phyloP scores from a whole-genome alignment of 2,113 vertebrate genomes.

The Morone saxatilis region DNA sequence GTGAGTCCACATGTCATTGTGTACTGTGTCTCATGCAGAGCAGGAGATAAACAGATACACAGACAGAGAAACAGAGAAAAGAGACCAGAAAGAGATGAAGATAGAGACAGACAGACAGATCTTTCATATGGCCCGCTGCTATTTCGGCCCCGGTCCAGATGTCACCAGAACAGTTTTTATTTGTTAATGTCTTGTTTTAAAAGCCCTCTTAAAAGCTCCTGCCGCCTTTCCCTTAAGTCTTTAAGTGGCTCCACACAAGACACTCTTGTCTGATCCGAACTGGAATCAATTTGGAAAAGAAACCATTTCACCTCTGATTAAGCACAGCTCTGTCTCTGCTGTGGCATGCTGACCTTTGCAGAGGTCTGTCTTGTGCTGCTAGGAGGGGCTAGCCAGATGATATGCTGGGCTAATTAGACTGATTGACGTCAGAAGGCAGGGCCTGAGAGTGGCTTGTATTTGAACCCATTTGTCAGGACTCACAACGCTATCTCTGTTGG shows the following conservation, averaged over 20 bases:
- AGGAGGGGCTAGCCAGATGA: conserved; percentile 71
- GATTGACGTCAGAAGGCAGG: conserved; percentile 79
- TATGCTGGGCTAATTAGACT: conserved; percentile 77
- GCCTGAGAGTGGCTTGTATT: conserved; percentile 70
- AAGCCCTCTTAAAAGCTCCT: conserved; percentile 75
- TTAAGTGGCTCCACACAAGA: conserved; percentile 82
- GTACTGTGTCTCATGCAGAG: conserved; percentile 51
- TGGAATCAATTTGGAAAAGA: conserved; percentile 85
- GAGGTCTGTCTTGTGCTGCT: conserved; percentile 77
- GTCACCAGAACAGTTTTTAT: conserved; percentile 76
- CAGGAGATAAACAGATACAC: conserved; percentile 51
- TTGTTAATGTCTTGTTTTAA: conserved; percentile 78
- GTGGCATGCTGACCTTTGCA: conserved; percentile 86
- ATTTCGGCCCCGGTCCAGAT: conserved; percentile 72
- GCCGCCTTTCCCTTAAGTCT: conserved; percentile 57
- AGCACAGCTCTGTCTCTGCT: conserved; percentile 79
- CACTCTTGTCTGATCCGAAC: conserved; percentile 80
- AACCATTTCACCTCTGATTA: conserved; percentile 85
- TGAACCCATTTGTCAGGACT: conserved; percentile 74
- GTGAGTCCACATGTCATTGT: conserved; percentile 46
- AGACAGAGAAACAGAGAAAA: conserved; percentile 30
- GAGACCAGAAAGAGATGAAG: conserved; percentile 50
- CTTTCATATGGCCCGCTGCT: conserved; percentile 57
- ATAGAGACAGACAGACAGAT: conserved; percentile 54
- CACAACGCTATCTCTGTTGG: conserved; percentile 58